Conservation (phyloP, 2,113 vertebrate species). For the Bujurquina vittata region DNA sequence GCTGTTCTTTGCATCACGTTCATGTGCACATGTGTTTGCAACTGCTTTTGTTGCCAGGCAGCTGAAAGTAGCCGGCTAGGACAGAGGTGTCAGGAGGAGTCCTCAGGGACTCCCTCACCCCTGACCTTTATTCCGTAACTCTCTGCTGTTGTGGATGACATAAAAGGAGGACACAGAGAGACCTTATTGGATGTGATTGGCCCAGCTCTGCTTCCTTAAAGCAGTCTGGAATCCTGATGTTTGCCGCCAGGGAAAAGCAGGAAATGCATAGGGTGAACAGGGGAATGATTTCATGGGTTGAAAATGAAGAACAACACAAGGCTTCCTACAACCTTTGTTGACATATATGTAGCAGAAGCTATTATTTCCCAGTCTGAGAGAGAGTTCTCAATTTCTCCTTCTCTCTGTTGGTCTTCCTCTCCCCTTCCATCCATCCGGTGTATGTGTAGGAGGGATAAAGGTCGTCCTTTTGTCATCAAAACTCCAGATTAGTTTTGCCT, state of each 20-base stretch:
- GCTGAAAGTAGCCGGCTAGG: conserved; percentile 16
- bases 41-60: conserved; percentile 27
- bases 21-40: not conserved
- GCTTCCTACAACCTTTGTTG: conserved; percentile 62
- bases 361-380: conserved; percentile 62
- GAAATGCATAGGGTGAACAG: conserved; percentile 40
- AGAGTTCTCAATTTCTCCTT: conserved; percentile 70
- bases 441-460: conserved; percentile 75
- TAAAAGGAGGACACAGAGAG: conserved; percentile 54
- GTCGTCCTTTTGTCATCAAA: conserved; percentile 80
- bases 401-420: conserved; percentile 56
- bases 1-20: not conserved
- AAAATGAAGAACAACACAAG: conserved; percentile 64
- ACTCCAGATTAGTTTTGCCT: conserved; percentile 81
- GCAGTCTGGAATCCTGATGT: conserved; percentile 64
- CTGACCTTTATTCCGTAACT: conserved; percentile 65
- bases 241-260: conserved; percentile 64
- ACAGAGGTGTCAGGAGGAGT: conserved; percentile 41
- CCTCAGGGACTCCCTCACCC: conserved; percentile 60
- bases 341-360: conserved; percentile 73
- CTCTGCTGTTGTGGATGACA: conserved; percentile 51
- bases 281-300: conserved; percentile 44
- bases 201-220: conserved; percentile 48
- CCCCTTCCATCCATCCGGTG: conserved; percentile 49
- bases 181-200: conserved; percentile 68